Percentiles rank a stretch among this genome's conserved stretches.
Evolutionary conservation across 2,797 vertebrate genomes (phyloP).

Genomic region (Cynopterus sphinx): DNA sequence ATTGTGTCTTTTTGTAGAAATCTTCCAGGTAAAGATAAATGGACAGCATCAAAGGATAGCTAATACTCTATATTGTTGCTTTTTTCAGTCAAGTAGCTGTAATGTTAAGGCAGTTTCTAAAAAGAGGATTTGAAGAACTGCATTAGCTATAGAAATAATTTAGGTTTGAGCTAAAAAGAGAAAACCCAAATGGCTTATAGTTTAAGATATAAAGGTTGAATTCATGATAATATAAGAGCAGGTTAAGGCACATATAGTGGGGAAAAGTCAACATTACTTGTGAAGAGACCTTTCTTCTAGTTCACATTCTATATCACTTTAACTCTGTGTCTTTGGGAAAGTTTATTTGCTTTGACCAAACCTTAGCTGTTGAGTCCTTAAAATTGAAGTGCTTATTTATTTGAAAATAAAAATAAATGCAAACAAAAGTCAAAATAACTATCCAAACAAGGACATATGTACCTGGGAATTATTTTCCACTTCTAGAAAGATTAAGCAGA

Average conservation of each 20-base stretch:
- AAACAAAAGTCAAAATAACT: not conserved
- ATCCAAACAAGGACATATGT: not conserved
- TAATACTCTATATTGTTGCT: constrained; percentile 20
- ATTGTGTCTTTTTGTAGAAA: constrained; percentile 49
- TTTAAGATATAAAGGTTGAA: constrained; percentile 56
- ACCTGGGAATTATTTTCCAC: not conserved
- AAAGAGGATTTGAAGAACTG: constrained; percentile 56
- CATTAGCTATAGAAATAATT: constrained; percentile 47
- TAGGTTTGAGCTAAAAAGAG: constrained; percentile 48
- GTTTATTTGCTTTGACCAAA: constrained; percentile 40
- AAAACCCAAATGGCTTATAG: constrained; percentile 29
- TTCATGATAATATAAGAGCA: constrained; percentile 49
- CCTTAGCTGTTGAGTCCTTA: constrained; percentile 7
- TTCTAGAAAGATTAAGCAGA: constrained; percentile 39
- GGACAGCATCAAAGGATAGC: constrained; percentile 38
- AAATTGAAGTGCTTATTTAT: constrained; percentile 50
- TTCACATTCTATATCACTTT: constrained; percentile 18
- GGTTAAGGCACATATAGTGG: constrained; percentile 20
- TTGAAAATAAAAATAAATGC: constrained; percentile 44
- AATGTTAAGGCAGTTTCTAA: constrained; percentile 56
- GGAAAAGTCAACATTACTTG: constrained; percentile 4
- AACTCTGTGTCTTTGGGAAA: constrained; percentile 38
- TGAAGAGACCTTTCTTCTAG: constrained; percentile 33
- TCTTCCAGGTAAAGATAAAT: constrained; percentile 58
- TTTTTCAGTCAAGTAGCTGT: constrained; percentile 54